A percentile compares a stretch with the other conserved stretches of the same genome.
phyloP scores from a whole-genome alignment of 1,140 invertebrate genomes.

The Drosophila repleta region DNA sequence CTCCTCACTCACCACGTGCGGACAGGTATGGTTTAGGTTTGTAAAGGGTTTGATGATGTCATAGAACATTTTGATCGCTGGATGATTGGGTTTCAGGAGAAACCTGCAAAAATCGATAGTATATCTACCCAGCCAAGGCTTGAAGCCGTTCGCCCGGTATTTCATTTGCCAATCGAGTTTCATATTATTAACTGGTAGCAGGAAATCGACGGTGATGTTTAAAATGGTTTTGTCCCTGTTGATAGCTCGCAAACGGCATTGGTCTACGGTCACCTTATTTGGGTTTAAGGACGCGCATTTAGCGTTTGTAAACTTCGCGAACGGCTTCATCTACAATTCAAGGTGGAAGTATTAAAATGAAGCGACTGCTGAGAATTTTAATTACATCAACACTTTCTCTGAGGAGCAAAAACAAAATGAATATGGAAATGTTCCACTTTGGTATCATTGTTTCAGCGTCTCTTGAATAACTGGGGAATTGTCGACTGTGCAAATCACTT shows the following conservation, averaged over 20 bases:
- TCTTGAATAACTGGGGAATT: too few species aligned
- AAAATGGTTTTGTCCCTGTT: constrained; percentile 16
- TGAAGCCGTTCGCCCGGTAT: constrained; percentile 19
- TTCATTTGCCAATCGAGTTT: neutral
- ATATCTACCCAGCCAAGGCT: constrained; percentile 12
- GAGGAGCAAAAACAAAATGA: neutral
- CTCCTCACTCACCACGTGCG: constrained; percentile 19
- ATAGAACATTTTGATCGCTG: constrained; percentile 6
- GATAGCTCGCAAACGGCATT: constrained; percentile 30
- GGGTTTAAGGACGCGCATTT: constrained; percentile 24
- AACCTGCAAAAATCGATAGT: constrained; percentile 33
- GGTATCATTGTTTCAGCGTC: too few species aligned
- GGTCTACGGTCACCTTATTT: constrained; percentile 11
- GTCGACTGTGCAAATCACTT: too few species aligned
- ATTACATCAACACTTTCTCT: neutral
- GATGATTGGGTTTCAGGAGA: constrained; percentile 9
- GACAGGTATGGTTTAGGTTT: constrained; percentile 38
- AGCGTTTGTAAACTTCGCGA: constrained; percentile 34
- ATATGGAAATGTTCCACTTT: neutral
- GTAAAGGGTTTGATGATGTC: constrained; percentile 6
- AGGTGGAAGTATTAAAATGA: too few species aligned
- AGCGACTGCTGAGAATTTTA: too few species aligned
- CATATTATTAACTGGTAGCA: constrained; percentile 4
- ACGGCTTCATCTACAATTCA: neutral
- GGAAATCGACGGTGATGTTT: neutral